Base-by-base conservation (phyloP, 1,140 invertebrate genomes). In the Drosophila nebulosa region DNA sequence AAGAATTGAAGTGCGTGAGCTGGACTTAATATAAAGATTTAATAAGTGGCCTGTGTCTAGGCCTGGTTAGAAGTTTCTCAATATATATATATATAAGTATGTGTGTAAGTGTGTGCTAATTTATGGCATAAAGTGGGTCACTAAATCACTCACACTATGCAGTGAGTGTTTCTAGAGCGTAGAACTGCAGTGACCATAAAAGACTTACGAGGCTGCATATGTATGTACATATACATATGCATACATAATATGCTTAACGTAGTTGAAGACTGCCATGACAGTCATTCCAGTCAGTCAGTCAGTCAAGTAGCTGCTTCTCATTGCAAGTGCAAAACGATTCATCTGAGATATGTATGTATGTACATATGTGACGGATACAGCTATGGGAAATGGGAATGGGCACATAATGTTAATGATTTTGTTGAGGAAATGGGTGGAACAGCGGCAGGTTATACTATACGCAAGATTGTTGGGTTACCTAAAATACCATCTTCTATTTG, bases 81-180 rank as follows among this genome's bases (percentile, higher is more conserved):
- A 10, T 12, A n/a, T 14, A 16, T 14, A 5, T 14, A 14, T 14
- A 5, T 10, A 35, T 16, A 4, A 16, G 14, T 39, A 7, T 16
- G 1, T 16, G 5, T 42, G 5, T 42, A 18, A 53, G 58, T 56
- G 51, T 85, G 80, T 72, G 83, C 81, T 88, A 86, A 86, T 86
- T 86, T 88, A 86, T 72, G 83, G 50, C 59, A 64, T 69, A 77
- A 84, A 70, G 69, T 86, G 80, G 80, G 80, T 84, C 80, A 84
- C 78, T 66, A 61, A 68, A 64, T 75, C 64, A 68, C 72, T 39
- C 42, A 77, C 51, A 57, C 63, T 50, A 53, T 32, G 30, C 30
- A 32, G 30, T 32, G 55, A 36, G 30, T 32, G 62, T 86, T 86
- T 85, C 81, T 85, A 85, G 80, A 84, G 80, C 79, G 62, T 52